phyloP scores from a whole-genome alignment of 2,113 vertebrate genomes.

The Grammomys surdaster region DNA sequence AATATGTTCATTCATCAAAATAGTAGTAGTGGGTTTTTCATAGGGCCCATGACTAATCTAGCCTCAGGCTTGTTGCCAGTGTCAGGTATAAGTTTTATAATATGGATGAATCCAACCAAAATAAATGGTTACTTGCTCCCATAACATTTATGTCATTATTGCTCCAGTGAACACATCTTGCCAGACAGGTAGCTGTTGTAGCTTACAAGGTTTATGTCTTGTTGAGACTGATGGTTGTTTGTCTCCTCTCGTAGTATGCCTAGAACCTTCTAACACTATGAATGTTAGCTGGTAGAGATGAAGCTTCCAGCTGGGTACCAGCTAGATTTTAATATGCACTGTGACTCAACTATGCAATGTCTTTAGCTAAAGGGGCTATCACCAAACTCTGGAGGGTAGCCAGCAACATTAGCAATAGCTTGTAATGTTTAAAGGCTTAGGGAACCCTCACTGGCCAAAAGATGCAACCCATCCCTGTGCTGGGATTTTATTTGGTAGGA shows the following conservation, averaged over 20 bases:
- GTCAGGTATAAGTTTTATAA: neutral
- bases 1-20: neutral
- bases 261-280: neutral
- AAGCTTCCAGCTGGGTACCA: neutral
- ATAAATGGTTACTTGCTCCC: neutral
- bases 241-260: neutral
- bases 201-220: neutral
- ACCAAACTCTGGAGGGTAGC: neutral
- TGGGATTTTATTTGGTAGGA: neutral
- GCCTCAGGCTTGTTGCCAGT: neutral
- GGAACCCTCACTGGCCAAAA: neutral
- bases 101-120: neutral
- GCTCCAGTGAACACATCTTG: neutral
- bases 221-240: neutral
- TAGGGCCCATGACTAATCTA: neutral
- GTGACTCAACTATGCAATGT: neutral
- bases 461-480: neutral
- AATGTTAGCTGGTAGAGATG: neutral
- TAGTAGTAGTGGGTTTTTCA: neutral
- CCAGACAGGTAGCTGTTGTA: neutral
- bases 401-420: neutral
- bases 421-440: neutral
- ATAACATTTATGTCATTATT: neutral
- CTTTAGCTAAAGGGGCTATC: neutral
- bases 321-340: neutral